Conservation (phyloP, 1,140 invertebrate species). For the Tetramorium parvispinum region DNA sequence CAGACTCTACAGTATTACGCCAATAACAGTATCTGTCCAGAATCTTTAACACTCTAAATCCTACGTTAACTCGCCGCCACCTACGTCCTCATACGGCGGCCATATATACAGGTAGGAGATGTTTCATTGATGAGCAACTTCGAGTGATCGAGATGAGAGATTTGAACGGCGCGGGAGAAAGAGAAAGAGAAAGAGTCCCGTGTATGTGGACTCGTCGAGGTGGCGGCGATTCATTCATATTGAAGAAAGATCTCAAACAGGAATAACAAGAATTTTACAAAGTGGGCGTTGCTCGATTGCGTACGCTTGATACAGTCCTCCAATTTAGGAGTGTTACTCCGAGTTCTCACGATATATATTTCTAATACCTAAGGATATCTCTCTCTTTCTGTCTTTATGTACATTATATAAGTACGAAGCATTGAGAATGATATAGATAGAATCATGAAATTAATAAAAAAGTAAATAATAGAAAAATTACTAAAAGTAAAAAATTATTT, state of each 20-base stretch:
- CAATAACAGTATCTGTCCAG: slow-evolving; percentile 64
- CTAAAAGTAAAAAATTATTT: not conserved
- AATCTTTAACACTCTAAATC: slow-evolving; percentile 70
- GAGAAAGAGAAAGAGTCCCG: not conserved
- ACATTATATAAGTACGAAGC: not conserved
- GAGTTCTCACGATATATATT: slow-evolving; percentile 30
- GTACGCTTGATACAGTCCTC: slow-evolving; percentile 23
- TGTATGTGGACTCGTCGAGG: slow-evolving; percentile 28
- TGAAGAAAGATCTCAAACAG: slow-evolving; percentile 66
- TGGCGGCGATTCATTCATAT: slow-evolving; percentile 70
- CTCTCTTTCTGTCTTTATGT: not conserved
- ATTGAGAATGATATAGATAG: not conserved
- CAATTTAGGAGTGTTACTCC: slow-evolving; percentile 56
- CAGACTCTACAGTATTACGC: slow-evolving; percentile 34
- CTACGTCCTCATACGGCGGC: slow-evolving; percentile 62
- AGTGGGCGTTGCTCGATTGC: slow-evolving; percentile 64
- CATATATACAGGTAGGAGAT: slow-evolving; percentile 67
- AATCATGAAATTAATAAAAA: not conserved
- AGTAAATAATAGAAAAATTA: not conserved
- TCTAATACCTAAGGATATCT: not conserved
- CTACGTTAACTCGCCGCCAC: slow-evolving; percentile 69
- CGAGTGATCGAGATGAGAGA: slow-evolving; percentile 55
- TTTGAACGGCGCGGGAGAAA: slow-evolving; percentile 31
- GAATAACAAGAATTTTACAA: slow-evolving; percentile 69
- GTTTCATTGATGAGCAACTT: slow-evolving; percentile 73